Evolutionary conservation across 2,888 invertebrate genomes (phyloP).

Genomic region (Girardia tigrina): DNA sequence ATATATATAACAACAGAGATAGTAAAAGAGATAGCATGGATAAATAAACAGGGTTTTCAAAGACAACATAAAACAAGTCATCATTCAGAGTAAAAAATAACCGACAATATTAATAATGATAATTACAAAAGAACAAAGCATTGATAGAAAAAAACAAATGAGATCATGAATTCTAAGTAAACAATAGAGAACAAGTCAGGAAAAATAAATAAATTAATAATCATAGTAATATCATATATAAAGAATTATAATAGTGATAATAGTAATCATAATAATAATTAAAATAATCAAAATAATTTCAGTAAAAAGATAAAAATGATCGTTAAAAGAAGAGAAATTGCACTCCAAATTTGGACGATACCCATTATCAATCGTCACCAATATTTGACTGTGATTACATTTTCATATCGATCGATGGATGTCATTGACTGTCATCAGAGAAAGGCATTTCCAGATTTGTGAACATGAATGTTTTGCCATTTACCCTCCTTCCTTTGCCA

Average conservation of each 20-base stretch:
- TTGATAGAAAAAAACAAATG: conserved; percentile 3
- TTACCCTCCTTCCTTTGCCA: conserved; percentile 96
- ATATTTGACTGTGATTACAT: neutral
- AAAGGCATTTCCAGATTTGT: conserved; percentile 59
- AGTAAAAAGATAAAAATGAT: conserved; percentile 14
- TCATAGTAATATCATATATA: too few relatives aligned
- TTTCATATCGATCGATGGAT: neutral
- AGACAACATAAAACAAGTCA: too few relatives aligned
- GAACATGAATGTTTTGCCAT: conserved; percentile 98
- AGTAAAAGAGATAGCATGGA: too few relatives aligned
- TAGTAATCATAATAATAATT: neutral
- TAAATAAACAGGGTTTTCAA: too few relatives aligned
- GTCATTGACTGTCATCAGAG: neutral
- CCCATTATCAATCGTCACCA: neutral
- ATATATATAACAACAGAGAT: too few relatives aligned
- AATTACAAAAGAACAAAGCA: neutral
- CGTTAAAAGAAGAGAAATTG: neutral
- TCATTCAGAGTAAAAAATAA: neutral
- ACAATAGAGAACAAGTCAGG: conserved; percentile 10
- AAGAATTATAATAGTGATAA: too few relatives aligned
- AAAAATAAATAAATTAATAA: too few relatives aligned
- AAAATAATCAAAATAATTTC: conserved; percentile 6
- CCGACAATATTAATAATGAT: conserved; percentile 14
- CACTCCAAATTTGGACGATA: conserved; percentile 13
- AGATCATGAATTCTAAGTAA: conserved; percentile 20